These are phyloP conservation scores for Xiphorhynchus erythropygius DNA, from an alignment of 2,797 vertebrate genomes.

Conservation along the genomic window DNA sequence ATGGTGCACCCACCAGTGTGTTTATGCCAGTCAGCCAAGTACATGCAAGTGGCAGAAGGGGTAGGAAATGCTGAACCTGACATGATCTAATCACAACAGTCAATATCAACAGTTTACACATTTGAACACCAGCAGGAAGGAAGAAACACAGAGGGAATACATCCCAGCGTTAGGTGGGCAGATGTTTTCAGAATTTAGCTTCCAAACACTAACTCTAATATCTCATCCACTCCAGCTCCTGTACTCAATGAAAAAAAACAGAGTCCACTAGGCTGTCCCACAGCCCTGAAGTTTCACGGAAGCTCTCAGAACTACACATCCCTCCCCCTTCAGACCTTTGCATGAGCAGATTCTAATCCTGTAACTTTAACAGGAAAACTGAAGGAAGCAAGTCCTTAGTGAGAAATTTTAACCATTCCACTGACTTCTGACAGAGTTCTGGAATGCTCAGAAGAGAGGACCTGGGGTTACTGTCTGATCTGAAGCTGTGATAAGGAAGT, in stretches of 20 bases:
- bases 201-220: neutral
- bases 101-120: constrained; percentile 11
- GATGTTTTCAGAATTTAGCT: neutral
- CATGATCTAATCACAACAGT: neutral
- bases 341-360: neutral
- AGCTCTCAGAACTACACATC: neutral
- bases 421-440: neutral
- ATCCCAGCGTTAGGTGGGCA: neutral
- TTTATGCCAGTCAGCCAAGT: neutral
- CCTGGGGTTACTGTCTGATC: neutral
- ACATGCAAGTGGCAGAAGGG: neutral
- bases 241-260: neutral
- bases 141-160: neutral
- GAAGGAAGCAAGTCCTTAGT: neutral
- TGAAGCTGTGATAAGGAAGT: neutral
- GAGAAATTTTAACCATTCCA: neutral
- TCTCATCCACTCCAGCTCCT: neutral
- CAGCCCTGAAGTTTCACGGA: neutral
- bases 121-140: neutral
- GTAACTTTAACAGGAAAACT: neutral
- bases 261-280: neutral
- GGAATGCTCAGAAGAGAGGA: neutral
- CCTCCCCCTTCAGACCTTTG: neutral
- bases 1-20: rapidly evolving
- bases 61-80: neutral